Conservation (phyloP, 2,113 vertebrate genomes). For the Cyprinodon tularosa region DNA sequence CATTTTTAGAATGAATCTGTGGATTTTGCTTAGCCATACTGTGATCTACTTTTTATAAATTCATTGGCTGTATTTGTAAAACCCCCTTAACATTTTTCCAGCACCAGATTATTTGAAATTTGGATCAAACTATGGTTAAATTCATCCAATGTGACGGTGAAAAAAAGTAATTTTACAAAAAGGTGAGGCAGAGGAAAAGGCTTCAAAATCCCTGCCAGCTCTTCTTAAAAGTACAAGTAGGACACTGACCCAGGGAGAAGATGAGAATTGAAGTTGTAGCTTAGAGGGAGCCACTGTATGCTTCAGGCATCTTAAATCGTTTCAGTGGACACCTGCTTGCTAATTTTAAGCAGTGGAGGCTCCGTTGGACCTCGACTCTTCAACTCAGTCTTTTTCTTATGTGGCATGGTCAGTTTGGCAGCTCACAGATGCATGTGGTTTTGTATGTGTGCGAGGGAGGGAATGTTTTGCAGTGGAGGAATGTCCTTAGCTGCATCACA, state of each 20-base stretch:
- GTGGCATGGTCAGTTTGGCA: neutral
- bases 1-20: neutral
- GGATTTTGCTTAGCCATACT: neutral
- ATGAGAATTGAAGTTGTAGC: neutral
- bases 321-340: neutral
- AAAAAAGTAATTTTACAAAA: neutral
- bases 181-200: neutral
- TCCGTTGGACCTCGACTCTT: neutral
- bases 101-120: neutral
- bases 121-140: neutral
- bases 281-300: neutral
- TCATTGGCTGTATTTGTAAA: neutral
- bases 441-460: neutral
- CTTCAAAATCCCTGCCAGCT: neutral
- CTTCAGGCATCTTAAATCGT: neutral
- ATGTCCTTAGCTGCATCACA: slow-evolving; percentile 77
- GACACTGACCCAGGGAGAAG: neutral
- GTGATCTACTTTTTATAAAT: neutral
- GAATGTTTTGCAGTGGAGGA: slow-evolving; percentile 53
- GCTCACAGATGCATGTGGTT: neutral
- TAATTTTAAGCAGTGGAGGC: neutral
- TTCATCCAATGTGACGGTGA: neutral
- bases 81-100: neutral
- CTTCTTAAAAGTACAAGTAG: neutral
- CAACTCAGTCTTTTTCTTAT: neutral